A percentile compares a stretch with the other conserved stretches of the same genome.
phyloP scores from a whole-genome alignment of 2,113 vertebrate species.

The Scomber japonicus region DNA sequence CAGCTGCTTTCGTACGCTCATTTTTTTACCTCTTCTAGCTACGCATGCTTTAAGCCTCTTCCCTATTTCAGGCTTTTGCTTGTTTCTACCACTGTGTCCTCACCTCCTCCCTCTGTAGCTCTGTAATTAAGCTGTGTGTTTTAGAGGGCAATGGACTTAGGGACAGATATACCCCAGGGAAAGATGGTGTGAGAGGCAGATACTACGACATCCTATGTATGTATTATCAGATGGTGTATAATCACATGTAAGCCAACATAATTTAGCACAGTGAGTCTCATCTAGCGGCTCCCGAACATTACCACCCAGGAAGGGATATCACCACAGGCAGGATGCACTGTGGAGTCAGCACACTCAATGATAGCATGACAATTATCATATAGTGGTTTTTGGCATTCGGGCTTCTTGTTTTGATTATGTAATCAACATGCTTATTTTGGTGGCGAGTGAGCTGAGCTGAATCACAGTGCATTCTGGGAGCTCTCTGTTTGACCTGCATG shows the following conservation, averaged over 20 bases:
- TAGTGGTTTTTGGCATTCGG: conserved; percentile 47
- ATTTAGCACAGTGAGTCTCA: conserved; percentile 52
- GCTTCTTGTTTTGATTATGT: conserved; percentile 73
- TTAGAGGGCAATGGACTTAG: conserved; percentile 60
- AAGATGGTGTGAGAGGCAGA: conserved; percentile 56
- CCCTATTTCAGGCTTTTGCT: conserved; percentile 51
- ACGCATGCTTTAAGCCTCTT: neutral
- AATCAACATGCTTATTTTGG: conserved; percentile 71
- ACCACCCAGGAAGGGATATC: conserved; percentile 28
- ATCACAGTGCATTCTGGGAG: conserved; percentile 68
- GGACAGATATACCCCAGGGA: conserved; percentile 61
- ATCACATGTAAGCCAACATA: conserved; percentile 52
- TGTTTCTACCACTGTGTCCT: conserved; percentile 55
- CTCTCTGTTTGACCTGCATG: conserved; percentile 73
- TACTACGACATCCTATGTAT: conserved; percentile 50
- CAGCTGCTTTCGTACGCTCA: conserved; percentile 22
- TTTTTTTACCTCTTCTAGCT: conserved; percentile 33
- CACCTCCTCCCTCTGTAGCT: conserved; percentile 54
- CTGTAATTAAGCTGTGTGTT: conserved; percentile 70
- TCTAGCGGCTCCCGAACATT: conserved; percentile 24
- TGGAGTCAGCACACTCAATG: conserved; percentile 42
- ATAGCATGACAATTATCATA: conserved; percentile 67
- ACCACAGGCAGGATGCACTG: conserved; percentile 43
- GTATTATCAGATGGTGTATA: conserved; percentile 46
- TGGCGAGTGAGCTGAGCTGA: conserved; percentile 64